Evolutionary conservation across 2,888 invertebrate species (phyloP), one percentile per base, ranked within the genome.

Genomic region (Philaethria dido): DNA sequence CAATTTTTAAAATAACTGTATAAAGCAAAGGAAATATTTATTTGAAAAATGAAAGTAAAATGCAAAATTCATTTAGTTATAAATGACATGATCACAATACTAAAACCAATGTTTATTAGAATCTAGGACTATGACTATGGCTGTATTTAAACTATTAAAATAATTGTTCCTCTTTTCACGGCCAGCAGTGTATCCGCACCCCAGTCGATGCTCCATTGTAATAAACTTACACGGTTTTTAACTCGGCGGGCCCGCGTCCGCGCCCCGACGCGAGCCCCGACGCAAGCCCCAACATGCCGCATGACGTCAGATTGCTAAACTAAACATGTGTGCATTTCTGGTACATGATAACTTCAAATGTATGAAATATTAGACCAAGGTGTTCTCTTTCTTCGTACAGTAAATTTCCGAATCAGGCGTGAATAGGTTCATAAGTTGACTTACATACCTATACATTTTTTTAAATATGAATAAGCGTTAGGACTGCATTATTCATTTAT

Each of bases 141-240:
- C 39, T 39, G 2, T 39, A 4, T 13, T 13, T 39, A 11, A 13
- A 14, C 4, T 22, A 18, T 5, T 8, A 0, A 22, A 14, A 47
- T 3, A 13, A 22, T 13, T 45, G 8, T 44, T 1, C 16, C 29
- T n/a, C 16, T 71, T 60, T 14, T 29, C 13, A 11, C 69, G 81
- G 69, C 73, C 72, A 45, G 66, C 75, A 80, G 72, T 86, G 79
- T 70, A 85, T 44, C 72, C 74, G 60, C 79, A 75, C 87, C 88
- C 85, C 78, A 76, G 73, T 75, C 74, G 73, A 72, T 71, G 33
- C 74, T 76, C 78, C 74, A 84, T 87, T 87, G 89, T 88, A 87
- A 88, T 87, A 88, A 85, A 89, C 83, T 90, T 87, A 89, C 89
- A 91, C 85, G 89, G 83, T 89, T 89, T 90, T 90, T 89, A 89